Conservation (phyloP, 2,797 vertebrate genomes). For the Leptodactylus fallax region DNA sequence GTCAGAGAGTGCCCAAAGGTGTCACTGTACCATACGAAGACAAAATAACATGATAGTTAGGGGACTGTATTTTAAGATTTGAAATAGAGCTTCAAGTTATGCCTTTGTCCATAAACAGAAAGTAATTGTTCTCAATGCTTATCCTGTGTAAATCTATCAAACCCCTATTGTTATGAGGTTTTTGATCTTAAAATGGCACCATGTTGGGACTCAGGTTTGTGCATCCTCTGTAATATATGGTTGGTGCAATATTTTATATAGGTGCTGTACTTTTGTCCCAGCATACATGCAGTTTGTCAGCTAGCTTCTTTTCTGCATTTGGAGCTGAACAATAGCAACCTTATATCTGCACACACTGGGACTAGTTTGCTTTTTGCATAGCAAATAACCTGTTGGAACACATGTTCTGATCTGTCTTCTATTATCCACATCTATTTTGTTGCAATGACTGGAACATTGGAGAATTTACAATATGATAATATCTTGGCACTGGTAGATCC, state of each 20-base stretch:
- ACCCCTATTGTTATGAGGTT: too few relatives aligned
- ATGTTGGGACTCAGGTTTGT: too few relatives aligned
- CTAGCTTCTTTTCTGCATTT: not conserved
- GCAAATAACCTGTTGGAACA: conserved; percentile 20
- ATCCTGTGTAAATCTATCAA: too few relatives aligned
- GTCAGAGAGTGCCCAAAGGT: too few relatives aligned
- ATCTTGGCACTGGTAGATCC: conserved; percentile 13
- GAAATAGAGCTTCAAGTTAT: too few relatives aligned
- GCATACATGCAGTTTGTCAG: too few relatives aligned
- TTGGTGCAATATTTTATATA: not conserved
- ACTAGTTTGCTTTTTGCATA: not conserved
- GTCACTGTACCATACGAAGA: too few relatives aligned
- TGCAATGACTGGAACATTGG: conserved; percentile 21
- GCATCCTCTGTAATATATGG: not conserved
- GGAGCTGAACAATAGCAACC: not conserved
- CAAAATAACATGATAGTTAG: too few relatives aligned
- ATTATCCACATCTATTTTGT: conserved; percentile 24
- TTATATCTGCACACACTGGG: not conserved
- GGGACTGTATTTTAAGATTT: too few relatives aligned
- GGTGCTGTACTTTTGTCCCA: not conserved
- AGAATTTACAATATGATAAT: conserved; percentile 25
- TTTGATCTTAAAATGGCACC: too few relatives aligned
- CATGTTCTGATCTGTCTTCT: conserved; percentile 15
- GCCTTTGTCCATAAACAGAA: too few relatives aligned
- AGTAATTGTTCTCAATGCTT: too few relatives aligned